These are phyloP conservation scores for Hemibagrus guttatus DNA, from an alignment of 2,797 vertebrate species.

Conservation along the genomic window DNA sequence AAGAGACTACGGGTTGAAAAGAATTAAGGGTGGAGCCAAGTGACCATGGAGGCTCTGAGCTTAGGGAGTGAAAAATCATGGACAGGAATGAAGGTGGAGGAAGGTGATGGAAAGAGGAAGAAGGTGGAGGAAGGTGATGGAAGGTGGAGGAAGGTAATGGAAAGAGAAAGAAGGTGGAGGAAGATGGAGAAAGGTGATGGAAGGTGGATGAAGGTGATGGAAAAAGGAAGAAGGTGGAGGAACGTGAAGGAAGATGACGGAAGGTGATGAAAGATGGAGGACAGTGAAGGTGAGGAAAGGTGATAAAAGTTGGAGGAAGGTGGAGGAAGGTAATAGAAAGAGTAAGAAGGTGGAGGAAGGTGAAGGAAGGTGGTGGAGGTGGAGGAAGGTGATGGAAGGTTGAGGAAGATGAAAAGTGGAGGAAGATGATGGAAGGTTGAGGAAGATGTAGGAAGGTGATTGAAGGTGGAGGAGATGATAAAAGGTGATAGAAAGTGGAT, in stretches of 20 bases:
- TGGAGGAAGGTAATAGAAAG: neutral
- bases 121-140: neutral
- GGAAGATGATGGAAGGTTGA: neutral
- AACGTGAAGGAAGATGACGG: too few species aligned
- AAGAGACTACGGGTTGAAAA: neutral
- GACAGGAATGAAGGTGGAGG: neutral
- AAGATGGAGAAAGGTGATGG: neutral
- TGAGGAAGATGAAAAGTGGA: conserved; percentile 8
- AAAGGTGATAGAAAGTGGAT: neutral
- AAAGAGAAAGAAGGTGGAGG: neutral
- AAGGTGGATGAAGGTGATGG: neutral
- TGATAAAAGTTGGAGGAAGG: neutral
- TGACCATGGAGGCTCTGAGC: neutral
- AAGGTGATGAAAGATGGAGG: too few species aligned
- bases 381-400: too few species aligned
- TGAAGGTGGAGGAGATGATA: neutral
- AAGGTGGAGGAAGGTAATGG: neutral
- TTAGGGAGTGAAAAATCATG: neutral
- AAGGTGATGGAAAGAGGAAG: neutral
- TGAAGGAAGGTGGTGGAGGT: neutral
- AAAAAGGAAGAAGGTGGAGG: neutral
- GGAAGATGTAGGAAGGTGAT: neutral
- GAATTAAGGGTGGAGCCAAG: neutral
- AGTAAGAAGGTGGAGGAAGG: neutral
- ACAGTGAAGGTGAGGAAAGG: too few species aligned